A percentile compares a stretch with the other conserved stretches of the same genome.
Conservation (phyloP, 1,140 invertebrate genomes). For the Apolygus lucorum region DNA sequence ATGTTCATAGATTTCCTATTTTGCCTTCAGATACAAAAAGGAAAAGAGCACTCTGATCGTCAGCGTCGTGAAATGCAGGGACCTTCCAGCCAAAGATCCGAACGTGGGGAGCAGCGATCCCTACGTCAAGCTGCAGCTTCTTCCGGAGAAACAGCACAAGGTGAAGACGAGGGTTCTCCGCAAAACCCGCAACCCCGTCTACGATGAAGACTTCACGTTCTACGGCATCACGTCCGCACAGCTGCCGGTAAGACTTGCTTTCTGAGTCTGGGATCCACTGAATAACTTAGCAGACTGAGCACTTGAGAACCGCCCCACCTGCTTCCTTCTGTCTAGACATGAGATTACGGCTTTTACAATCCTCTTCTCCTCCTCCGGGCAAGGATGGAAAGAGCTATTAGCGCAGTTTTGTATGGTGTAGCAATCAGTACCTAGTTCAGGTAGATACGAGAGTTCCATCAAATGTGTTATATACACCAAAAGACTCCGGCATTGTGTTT, state of each 20-base stretch:
- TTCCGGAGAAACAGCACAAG: conserved; percentile 91
- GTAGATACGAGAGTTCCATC: no score
- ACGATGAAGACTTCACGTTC: conserved; percentile 95
- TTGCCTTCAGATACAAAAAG: conserved; percentile 57
- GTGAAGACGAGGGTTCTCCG: conserved; percentile 89
- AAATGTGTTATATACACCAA: no score
- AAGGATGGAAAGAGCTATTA: no score
- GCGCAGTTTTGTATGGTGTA: no score
- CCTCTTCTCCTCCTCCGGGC: no score
- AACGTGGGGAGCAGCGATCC: conserved; percentile 65
- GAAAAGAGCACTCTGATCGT: conserved; percentile 86
- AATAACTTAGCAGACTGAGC: neutral
- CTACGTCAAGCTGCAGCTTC: conserved; percentile 86
- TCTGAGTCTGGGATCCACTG: neutral
- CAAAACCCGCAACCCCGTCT: conserved; percentile 84
- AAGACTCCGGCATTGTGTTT: no score
- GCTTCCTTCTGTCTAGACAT: no score
- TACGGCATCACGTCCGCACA: conserved; percentile 81
- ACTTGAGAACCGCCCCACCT: neutral
- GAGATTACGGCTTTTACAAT: no score
- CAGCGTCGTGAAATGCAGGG: conserved; percentile 78
- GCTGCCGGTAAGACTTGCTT: conserved; percentile 49
- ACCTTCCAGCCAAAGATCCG: conserved; percentile 69
- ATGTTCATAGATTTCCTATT: no score
- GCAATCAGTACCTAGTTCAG: no score